These are phyloP conservation scores for Aspidiotus rigidus DNA, from an alignment of 2,888 invertebrate genomes.

Conservation along the genomic window DNA sequence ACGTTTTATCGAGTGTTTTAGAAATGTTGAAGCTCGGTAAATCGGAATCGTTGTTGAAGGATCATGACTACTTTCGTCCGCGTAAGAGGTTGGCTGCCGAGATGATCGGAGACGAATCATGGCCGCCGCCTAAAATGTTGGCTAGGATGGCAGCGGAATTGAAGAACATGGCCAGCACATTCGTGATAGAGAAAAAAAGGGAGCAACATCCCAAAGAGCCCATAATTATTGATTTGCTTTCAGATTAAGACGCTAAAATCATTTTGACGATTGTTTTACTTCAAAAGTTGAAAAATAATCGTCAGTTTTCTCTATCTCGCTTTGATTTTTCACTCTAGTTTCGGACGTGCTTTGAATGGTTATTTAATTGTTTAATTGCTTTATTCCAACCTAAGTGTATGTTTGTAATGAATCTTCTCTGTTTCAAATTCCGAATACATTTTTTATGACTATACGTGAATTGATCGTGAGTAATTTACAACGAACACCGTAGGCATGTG, in stretches of 20 bases:
- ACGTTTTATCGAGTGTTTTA: slow-evolving; percentile 17
- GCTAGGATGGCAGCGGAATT: not conserved
- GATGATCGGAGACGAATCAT: not conserved
- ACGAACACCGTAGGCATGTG: too few relatives aligned
- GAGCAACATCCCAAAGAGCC: slow-evolving; percentile 7
- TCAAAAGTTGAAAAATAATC: too few relatives aligned
- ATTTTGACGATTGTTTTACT: too few relatives aligned
- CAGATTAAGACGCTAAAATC: slow-evolving; percentile 7
- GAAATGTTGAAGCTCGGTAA: slow-evolving; percentile 24
- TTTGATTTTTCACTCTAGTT: too few relatives aligned
- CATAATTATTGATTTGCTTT: slow-evolving; percentile 22
- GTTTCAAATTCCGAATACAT: too few relatives aligned
- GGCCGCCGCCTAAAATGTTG: slow-evolving; percentile 16
- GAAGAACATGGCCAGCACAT: slow-evolving; percentile 1
- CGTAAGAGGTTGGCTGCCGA: slow-evolving; percentile 10
- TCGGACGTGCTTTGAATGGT: too few relatives aligned
- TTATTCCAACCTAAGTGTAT: too few relatives aligned
- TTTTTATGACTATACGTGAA: too few relatives aligned
- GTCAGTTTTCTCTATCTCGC: too few relatives aligned
- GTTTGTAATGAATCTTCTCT: too few relatives aligned
- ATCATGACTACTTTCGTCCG: slow-evolving; percentile 30
- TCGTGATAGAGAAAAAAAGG: slow-evolving; percentile 22
- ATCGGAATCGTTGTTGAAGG: slow-evolving; percentile 16
- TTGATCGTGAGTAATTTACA: too few relatives aligned
- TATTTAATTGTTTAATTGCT: too few relatives aligned